phyloP scores from a whole-genome alignment of 2,888 invertebrate species.

The Synanthedon tipuliformis region DNA sequence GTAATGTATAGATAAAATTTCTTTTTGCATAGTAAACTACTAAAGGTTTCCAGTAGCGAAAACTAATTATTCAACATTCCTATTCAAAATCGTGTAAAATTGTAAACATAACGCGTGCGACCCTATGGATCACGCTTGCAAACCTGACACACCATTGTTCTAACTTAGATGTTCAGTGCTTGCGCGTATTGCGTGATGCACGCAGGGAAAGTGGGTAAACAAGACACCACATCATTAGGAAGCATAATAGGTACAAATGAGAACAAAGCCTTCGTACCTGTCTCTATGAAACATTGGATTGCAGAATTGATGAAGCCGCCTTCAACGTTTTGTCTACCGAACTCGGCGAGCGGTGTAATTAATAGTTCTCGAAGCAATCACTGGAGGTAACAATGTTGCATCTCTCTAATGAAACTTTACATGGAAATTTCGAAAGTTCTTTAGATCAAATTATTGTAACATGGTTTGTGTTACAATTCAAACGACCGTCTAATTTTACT shows the following conservation, averaged over 20 bases:
- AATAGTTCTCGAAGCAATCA: constrained; percentile 28
- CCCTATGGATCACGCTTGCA: constrained; percentile 13
- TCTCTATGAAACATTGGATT: constrained; percentile 7
- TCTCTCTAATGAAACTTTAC: constrained; percentile 6
- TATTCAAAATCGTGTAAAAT: constrained; percentile 16
- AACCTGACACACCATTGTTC: constrained; percentile 32
- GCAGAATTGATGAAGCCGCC: constrained; percentile 6
- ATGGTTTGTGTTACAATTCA: no score
- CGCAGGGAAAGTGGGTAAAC: constrained; percentile 37
- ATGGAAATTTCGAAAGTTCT: neutral
- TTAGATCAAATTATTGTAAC: no score
- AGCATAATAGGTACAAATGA: constrained; percentile 17
- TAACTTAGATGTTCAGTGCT: constrained; percentile 13
- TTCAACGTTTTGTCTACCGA: constrained; percentile 14
- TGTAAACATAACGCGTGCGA: constrained; percentile 22
- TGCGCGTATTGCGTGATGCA: constrained; percentile 27
- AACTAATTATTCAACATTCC: neutral
- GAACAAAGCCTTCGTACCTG: constrained; percentile 15
- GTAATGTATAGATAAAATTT: no score
- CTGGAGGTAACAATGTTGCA: constrained; percentile 21
- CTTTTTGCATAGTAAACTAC: neutral
- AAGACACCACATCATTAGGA: constrained; percentile 24
- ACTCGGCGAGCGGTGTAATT: constrained; percentile 28
- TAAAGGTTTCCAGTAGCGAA: neutral
- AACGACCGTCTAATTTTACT: no score